Evolutionary conservation across 64 coral and sea anemone species (phyloP), one percentile per base, ranked within the genome.

Genomic region (Montipora capricornis): DNA sequence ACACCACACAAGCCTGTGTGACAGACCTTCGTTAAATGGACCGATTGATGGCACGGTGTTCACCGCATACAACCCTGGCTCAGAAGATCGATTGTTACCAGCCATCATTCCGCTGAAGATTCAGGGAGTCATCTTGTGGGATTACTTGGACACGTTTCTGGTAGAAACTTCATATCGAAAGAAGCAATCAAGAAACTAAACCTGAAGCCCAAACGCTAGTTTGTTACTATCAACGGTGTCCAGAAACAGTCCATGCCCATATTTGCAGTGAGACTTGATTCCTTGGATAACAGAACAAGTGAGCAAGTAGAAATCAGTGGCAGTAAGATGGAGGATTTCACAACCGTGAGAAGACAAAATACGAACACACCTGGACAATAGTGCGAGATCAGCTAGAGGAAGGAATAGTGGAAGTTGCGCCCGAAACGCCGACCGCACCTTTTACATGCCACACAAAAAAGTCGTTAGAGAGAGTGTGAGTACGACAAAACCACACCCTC

Each of bases 121-220:
- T 58, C n/a, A 88, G 59, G 69, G 55, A 6, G n/a, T 51, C 5
- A 89, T 68, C 68, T 80, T 92, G 22, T 95, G 89, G 89, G 89
- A 89, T n/a, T 91, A 91, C 45, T 76, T 95, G 26, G 94, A 95
- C 61, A 95, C 89, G 15, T 83, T 57, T 95, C 78, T 3, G 85
- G 90, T 14, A 91, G 78, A 8, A 95, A 95, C 20, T 92, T 95
- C 85, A 89, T 92, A 61, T 95, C 37, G 50, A 89, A 66, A 92
- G 47, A 78, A 78, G 76, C 76, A 78, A 50, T 78, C 4, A 6
- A 78, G 76, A 78, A 80, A 74, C 84, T 92, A 9, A 95, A 92
- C 52, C 80, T 92, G 17, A 52, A 55, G 22, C 68, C 80, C 11
- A 55, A 20, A n/a, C 64, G 49, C 47, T 68, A 92, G 9, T 61